These are phyloP conservation scores for Frieseomelitta varia DNA, from an alignment of 1,140 invertebrate genomes.

Conservation along the genomic window DNA sequence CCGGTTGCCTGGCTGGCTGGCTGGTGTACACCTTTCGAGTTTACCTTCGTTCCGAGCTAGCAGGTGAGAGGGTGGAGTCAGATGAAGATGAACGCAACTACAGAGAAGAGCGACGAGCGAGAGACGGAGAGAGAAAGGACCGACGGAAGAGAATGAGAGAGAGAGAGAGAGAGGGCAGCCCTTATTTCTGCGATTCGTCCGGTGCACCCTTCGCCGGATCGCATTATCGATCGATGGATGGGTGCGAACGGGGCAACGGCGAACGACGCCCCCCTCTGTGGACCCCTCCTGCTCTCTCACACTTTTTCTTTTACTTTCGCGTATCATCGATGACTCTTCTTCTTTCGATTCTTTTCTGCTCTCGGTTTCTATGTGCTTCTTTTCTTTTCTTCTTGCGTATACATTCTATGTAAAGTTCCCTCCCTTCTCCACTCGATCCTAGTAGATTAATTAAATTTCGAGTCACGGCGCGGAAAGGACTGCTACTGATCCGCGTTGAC, in stretches of 20 bases:
- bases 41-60: slow-evolving; percentile 51
- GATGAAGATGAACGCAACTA: slow-evolving; percentile 22
- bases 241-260: slow-evolving; percentile 61
- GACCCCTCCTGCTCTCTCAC: slow-evolving; percentile 19
- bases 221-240: slow-evolving; percentile 69
- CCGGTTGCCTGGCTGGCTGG: slow-evolving; percentile 44
- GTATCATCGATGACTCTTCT: slow-evolving; percentile 27
- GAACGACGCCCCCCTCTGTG: slow-evolving; percentile 35
- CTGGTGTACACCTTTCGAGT: slow-evolving; percentile 53
- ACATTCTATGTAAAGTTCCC: neutral
- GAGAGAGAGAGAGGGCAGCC: slow-evolving; percentile 43
- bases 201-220: slow-evolving; percentile 68
- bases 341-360: neutral
- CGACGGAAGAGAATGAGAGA: neutral
- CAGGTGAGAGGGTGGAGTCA: slow-evolving; percentile 61
- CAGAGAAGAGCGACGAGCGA: neutral
- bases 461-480: slow-evolving; percentile 27
- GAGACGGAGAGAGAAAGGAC: neutral
- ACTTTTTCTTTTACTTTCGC: slow-evolving; percentile 15
- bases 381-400: neutral
- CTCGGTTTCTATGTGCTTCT: neutral
- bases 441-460: slow-evolving; percentile 59
- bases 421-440: slow-evolving; percentile 4
- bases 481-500: neutral
- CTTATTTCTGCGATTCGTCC: slow-evolving; percentile 69